Evolutionary conservation across 92 coral and sea anemone genomes (phyloP), one percentile per base, ranked within the genome.

Genomic region (Epizoanthus illoricatus): DNA sequence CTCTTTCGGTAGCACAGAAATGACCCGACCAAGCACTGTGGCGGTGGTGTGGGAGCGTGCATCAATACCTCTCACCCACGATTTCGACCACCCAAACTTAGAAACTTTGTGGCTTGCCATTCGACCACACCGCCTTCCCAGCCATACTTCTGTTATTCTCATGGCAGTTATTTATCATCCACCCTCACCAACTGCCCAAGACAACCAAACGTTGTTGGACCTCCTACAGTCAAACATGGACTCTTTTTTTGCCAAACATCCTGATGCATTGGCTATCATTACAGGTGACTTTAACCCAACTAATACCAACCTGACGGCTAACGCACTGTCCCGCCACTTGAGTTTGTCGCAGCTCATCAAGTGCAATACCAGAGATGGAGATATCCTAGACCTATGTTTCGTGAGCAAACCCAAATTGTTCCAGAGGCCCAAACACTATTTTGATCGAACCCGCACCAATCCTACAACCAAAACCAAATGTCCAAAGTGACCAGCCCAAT

Each of bases 41-140:
- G 87, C 12, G 86, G 90, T 67, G 90, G 90, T 12, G 90, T 86
- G 4, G 81, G 90, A 41, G 49, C 69, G 23, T 86, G 83, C 65
- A 67, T 79, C 49, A 57, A 80, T 17, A 33, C 67, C 12, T 76
- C 56, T 10, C 67, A 76, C 21, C 88, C 60, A 23, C 2, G 71
- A 24, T n/a, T 69, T 58, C 16, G 81, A 80, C 56, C n/a, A 7
- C 3, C 49, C 75, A 5, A 20, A 45, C 12, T 15, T 70, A 5
- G 75, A 70, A 47, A 16, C 54, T 3, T 12, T 70, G 18, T 70
- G 57, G 75, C 43, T 70, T 21, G 3, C 17, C 20, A 66, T 66
- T 13, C 10, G 62, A 21, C 63, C 62, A 7, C 24, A n/a, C 11
- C 55, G 36, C 13, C 76, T 72, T 20, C 63, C 76, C 10, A 40